phyloP scores from a whole-genome alignment of 1,140 invertebrate genomes.

The Penaeus indicus region DNA sequence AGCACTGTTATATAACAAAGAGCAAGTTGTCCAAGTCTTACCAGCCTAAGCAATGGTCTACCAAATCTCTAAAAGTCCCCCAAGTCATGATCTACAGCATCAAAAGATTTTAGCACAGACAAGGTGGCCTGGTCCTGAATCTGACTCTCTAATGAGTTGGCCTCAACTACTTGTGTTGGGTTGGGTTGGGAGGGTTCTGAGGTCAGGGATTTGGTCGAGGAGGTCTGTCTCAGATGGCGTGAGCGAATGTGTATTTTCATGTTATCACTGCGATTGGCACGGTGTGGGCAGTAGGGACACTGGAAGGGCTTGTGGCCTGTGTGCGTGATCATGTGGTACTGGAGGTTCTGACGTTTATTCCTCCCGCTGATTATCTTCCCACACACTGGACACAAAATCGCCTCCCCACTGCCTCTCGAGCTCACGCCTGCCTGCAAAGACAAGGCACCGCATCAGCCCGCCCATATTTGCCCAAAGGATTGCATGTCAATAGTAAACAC shows the following conservation, averaged over 20 bases:
- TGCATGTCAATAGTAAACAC: too few species aligned
- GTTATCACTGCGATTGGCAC: constrained; percentile 67
- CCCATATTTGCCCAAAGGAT: too few species aligned
- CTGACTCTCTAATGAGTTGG: not conserved
- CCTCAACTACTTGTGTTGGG: not conserved
- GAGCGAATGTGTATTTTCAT: constrained; percentile 62
- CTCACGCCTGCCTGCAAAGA: constrained; percentile 56
- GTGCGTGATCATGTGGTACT: constrained; percentile 74
- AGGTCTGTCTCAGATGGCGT: constrained; percentile 23
- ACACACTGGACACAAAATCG: constrained; percentile 72
- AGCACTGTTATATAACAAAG: too few species aligned
- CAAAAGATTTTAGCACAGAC: not conserved
- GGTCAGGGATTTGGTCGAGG: not conserved
- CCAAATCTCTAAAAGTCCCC: too few species aligned
- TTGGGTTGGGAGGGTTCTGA: not conserved
- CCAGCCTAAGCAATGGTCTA: too few species aligned
- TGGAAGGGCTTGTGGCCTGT: constrained; percentile 70
- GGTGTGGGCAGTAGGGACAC: constrained; percentile 69
- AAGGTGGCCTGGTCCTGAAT: not conserved
- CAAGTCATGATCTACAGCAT: constrained; percentile 6
- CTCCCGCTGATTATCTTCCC: constrained; percentile 66
- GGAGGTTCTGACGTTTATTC: constrained; percentile 68
- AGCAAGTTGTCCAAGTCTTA: too few species aligned
- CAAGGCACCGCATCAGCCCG: constrained; percentile 59
- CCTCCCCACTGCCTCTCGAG: constrained; percentile 54